phyloP scores from a whole-genome alignment of 1,140 invertebrate genomes.

The Prorops nasuta region DNA sequence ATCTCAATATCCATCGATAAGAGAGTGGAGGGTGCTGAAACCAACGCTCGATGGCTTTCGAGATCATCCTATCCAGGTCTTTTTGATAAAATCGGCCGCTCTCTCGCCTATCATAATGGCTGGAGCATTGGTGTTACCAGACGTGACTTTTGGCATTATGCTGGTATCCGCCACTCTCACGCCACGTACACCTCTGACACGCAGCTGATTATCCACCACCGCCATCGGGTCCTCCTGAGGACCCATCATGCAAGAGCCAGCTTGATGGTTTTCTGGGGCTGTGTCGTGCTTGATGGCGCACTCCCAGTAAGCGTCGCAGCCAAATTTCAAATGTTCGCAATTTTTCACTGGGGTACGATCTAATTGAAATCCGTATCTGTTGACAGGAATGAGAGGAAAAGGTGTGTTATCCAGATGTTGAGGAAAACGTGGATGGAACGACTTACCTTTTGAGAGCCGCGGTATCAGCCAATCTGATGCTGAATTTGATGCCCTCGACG shows the following conservation, averaged over 20 bases:
- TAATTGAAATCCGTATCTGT: slow-evolving; percentile 67
- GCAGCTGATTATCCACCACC: slow-evolving; percentile 70
- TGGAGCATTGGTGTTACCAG: slow-evolving; percentile 80
- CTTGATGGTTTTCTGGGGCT: slow-evolving; percentile 82
- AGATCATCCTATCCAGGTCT: slow-evolving; percentile 57
- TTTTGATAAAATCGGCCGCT: slow-evolving; percentile 75
- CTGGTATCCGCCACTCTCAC: slow-evolving; percentile 77
- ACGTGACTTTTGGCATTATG: slow-evolving; percentile 73
- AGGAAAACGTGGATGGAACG: too few species aligned
- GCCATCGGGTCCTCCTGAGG: slow-evolving; percentile 64
- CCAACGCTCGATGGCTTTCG: neutral
- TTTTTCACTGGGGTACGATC: slow-evolving; percentile 69
- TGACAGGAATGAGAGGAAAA: neutral
- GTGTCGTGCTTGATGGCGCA: slow-evolving; percentile 75
- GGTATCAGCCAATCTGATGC: slow-evolving; percentile 65
- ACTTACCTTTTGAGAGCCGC: slow-evolving; percentile 65
- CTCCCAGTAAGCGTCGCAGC: slow-evolving; percentile 78
- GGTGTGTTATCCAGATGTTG: too few species aligned
- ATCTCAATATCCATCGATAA: too few species aligned
- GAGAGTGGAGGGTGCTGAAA: too few species aligned
- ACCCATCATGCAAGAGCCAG: slow-evolving; percentile 81
- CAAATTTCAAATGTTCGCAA: slow-evolving; percentile 71
- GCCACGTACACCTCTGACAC: slow-evolving; percentile 68
- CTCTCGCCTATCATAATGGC: slow-evolving; percentile 83
- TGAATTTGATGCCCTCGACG: slow-evolving; percentile 75